These are phyloP conservation scores for Amphiprion ocellaris DNA, from an alignment of 2,113 vertebrate genomes.

Conservation along the genomic window DNA sequence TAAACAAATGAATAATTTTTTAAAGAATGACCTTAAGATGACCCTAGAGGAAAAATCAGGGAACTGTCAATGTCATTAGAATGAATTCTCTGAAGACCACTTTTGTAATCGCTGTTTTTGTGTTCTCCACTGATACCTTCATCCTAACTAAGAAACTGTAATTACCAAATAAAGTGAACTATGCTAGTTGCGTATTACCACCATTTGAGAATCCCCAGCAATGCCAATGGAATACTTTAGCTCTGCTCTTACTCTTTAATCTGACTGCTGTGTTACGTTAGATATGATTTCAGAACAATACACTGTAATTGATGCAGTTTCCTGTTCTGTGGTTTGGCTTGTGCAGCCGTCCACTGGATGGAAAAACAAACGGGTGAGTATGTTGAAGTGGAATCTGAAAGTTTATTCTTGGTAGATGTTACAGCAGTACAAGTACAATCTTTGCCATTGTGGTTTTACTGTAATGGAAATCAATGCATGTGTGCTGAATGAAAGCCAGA, in stretches of 20 bases:
- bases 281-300: background rate
- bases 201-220: too few relatives aligned
- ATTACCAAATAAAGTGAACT: too few relatives aligned
- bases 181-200: too few relatives aligned
- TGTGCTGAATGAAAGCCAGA: background rate
- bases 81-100: too few relatives aligned
- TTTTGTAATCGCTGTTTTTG: too few relatives aligned
- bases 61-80: too few relatives aligned
- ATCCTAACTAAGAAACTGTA: too few relatives aligned
- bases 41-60: too few relatives aligned
- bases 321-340: constrained; percentile 55
- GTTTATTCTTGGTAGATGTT: background rate
- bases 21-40: too few relatives aligned
- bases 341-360: background rate
- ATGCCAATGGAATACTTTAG: too few relatives aligned
- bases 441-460: background rate
- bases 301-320: background rate
- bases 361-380: background rate
- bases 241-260: background rate
- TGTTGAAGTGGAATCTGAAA: background rate
- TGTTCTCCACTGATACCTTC: too few relatives aligned
- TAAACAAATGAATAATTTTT: background rate
- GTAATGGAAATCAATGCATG: background rate
- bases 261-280: background rate
- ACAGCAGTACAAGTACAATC: background rate